A percentile compares a stretch with the other conserved stretches of the same genome.
Conservation (phyloP, 2,888 invertebrate genomes). For the Electrophaes corylata region DNA sequence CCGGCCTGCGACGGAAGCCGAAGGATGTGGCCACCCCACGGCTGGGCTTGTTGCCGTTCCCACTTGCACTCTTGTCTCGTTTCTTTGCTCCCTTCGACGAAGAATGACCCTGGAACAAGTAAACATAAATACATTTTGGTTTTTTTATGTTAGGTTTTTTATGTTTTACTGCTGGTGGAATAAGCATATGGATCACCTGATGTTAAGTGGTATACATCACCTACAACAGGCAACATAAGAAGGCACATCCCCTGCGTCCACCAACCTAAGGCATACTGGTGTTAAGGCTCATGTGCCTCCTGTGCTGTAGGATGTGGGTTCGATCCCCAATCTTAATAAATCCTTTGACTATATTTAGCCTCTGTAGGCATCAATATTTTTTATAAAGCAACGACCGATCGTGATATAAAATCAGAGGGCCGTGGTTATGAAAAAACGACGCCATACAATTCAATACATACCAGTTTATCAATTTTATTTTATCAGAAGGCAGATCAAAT, state of each 20-base stretch:
- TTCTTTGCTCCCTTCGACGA: slow-evolving; percentile 86
- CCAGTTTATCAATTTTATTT: slow-evolving; percentile 6
- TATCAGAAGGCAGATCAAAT: slow-evolving; percentile 12
- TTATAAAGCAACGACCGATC: background rate
- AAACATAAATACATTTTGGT: background rate
- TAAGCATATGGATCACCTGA: no score
- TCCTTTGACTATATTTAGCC: no score
- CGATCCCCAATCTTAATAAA: no score
- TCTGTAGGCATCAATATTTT: background rate
- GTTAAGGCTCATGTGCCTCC: no score
- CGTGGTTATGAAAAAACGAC: background rate
- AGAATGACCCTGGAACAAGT: slow-evolving; percentile 81
- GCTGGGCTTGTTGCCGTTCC: slow-evolving; percentile 81
- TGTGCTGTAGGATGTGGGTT: no score
- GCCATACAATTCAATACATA: background rate
- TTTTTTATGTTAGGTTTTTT: no score
- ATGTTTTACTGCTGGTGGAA: no score
- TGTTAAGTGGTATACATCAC: no score
- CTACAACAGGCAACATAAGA: no score
- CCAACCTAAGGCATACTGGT: no score
- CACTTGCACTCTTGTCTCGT: slow-evolving; percentile 73
- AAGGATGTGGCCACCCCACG: slow-evolving; percentile 93
- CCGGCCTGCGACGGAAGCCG: slow-evolving; percentile 89
- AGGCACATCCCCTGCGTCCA: no score
- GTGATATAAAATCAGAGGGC: background rate